Evolutionary conservation across 2,113 vertebrate genomes (phyloP).

Genomic region (Hypanus sabinus): DNA sequence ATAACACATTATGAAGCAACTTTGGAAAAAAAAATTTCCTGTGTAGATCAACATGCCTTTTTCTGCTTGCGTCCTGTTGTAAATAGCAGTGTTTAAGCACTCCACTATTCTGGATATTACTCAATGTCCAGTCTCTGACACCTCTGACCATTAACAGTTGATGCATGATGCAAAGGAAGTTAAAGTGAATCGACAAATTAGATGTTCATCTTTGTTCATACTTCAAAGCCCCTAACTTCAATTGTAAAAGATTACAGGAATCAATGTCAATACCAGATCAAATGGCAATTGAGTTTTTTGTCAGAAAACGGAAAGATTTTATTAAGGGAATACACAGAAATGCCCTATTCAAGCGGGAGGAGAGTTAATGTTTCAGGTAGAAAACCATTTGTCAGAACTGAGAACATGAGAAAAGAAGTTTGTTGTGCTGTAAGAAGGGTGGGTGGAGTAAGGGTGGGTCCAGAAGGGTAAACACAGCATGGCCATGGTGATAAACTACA

Average conservation of each 20-base stretch:
- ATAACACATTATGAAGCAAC: background rate
- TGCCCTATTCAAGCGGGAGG: too few relatives aligned
- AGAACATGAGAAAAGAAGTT: too few relatives aligned
- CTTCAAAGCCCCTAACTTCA: background rate
- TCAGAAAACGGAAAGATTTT: background rate
- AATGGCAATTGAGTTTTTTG: background rate
- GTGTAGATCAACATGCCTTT: background rate
- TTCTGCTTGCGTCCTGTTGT: background rate
- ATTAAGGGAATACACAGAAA: background rate
- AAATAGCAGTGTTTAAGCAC: background rate
- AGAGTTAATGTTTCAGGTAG: too few relatives aligned
- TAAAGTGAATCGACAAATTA: conserved; percentile 9
- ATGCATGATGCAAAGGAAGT: background rate
- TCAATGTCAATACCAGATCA: background rate
- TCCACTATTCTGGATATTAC: background rate
- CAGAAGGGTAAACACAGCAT: too few relatives aligned
- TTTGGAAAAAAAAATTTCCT: background rate
- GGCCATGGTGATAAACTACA: too few relatives aligned
- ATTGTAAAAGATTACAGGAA: background rate
- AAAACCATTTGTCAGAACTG: too few relatives aligned
- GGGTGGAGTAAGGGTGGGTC: too few relatives aligned
- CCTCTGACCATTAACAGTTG: background rate
- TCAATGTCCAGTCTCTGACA: background rate
- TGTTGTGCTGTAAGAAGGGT: too few relatives aligned
- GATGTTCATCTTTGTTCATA: background rate